Conservation (phyloP, 2,888 invertebrate genomes). For the Leptinotarsa tumamoca region DNA sequence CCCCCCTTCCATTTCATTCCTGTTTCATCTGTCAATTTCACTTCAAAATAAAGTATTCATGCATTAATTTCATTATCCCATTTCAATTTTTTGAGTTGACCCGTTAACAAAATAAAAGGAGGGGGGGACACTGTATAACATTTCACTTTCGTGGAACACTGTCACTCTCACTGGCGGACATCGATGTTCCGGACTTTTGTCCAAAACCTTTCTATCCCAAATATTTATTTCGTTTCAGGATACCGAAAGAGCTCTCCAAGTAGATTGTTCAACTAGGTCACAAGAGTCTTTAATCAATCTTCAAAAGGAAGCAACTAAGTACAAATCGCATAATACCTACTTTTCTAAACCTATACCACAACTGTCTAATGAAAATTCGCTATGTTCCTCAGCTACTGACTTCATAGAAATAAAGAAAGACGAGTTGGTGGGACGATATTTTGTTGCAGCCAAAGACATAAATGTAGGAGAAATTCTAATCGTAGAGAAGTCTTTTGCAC, state of each 20-base stretch:
- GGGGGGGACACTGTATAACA: too few species aligned
- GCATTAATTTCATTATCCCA: too few species aligned
- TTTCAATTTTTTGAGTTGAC: too few species aligned
- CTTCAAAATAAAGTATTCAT: too few species aligned
- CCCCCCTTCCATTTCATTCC: too few species aligned
- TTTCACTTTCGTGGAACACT: too few species aligned
- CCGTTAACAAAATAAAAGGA: too few species aligned
- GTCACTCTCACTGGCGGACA: too few species aligned
- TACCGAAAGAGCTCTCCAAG: constrained; percentile 73
- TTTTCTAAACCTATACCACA: constrained; percentile 47
- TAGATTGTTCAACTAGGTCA: constrained; percentile 73
- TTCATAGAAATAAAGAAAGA: constrained; percentile 73
- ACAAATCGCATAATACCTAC: constrained; percentile 35
- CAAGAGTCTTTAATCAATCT: constrained; percentile 68
- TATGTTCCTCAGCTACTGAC: constrained; percentile 71
- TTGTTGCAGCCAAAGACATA: constrained; percentile 77
- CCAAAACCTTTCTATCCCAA: too few species aligned
- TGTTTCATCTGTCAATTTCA: too few species aligned
- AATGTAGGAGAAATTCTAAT: constrained; percentile 81
- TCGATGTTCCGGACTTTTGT: too few species aligned
- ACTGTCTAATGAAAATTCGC: constrained; percentile 49
- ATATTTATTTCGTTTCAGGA: constrained; percentile 65
- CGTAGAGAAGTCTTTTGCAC: constrained; percentile 80
- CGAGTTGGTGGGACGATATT: constrained; percentile 75
- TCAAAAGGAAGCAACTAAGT: constrained; percentile 52